Conservation (phyloP, 2,888 invertebrate species). For the Leptogaster cylindrica region DNA sequence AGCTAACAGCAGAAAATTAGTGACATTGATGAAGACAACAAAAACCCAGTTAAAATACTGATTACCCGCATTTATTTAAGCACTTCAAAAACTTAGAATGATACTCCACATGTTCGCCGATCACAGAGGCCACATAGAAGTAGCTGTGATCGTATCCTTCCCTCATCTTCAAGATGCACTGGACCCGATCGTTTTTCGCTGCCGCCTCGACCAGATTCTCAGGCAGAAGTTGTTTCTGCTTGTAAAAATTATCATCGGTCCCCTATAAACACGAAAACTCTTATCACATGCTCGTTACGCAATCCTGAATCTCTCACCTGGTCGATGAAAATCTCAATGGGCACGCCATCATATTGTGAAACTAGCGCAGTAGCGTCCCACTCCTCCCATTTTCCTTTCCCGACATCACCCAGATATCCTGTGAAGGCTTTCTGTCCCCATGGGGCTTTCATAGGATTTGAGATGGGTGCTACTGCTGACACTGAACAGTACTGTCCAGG, state of each 20-base stretch:
- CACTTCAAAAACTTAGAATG: constrained; percentile 78
- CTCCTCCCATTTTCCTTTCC: constrained; percentile 69
- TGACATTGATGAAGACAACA: neutral
- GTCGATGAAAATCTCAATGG: constrained; percentile 81
- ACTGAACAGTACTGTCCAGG: constrained; percentile 84
- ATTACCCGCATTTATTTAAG: constrained; percentile 44
- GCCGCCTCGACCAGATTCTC: constrained; percentile 72
- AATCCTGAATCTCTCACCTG: too few relatives aligned
- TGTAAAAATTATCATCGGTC: constrained; percentile 78
- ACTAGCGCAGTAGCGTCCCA: constrained; percentile 88
- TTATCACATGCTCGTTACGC: too few relatives aligned
- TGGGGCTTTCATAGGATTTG: constrained; percentile 78
- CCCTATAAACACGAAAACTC: constrained; percentile 67
- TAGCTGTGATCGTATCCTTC: constrained; percentile 96
- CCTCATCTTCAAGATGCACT: constrained; percentile 73
- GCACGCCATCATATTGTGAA: constrained; percentile 80
- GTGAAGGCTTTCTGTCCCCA: constrained; percentile 86
- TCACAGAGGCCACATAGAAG: constrained; percentile 88
- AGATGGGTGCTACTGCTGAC: constrained; percentile 91
- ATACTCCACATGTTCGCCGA: constrained; percentile 90
- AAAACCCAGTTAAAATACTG: neutral
- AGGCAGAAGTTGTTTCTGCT: constrained; percentile 78
- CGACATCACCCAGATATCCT: constrained; percentile 75
- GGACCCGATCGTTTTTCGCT: constrained; percentile 67
- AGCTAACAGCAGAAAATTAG: neutral